Base-by-base conservation (phyloP, 2,113 vertebrate genomes). In the Dissostichus mawsoni region DNA sequence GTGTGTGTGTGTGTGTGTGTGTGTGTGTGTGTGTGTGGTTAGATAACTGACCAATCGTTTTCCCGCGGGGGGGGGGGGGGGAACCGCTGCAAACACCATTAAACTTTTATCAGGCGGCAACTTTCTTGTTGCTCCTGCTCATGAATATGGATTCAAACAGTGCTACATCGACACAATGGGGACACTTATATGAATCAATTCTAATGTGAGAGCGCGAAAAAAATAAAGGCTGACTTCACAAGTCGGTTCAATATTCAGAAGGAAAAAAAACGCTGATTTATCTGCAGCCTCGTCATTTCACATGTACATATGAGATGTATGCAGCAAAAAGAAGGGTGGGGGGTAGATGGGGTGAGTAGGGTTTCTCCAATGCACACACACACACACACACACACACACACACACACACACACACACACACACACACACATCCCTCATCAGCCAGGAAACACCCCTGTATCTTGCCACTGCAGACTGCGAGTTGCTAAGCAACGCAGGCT, bases 401-500 rank as follows among this genome's bases (percentile, higher is more conserved):
- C 25, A 25, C 36, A 83, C 61, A 75, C 72, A 69, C 63, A 57
- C 76, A 78, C 57, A 84, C 77, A 62, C 69, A 83, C 80, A 57
- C 61, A 69, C 68, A 52, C 65, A 79, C 66, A 84, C 66, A 84
- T 52, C 81, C 73, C 80, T 80, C 87, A 88, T 90, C 83, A 87
- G 86, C 77, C 77, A 85, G 93, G 93, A 92, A 94, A 91, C 90
- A 93, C 91, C 93, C 90, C 88, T 88, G 87, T 86, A 92, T 90
- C 89, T 90, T 76, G 66, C 88, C 85, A 89, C 91, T 90, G 93
- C 84, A 67, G 88, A 82, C 85, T 81, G 56, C 20, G 90, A 86
- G 93, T 94, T 94, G 93, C 93, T 91, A 78, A 85, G 93, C 93
- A 93, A 94, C 93, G 52, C 80, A 1, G 84, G 76, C 81, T 91